phyloP scores from a whole-genome alignment of 2,888 invertebrate genomes.

The Willowsia nigromaculata region DNA sequence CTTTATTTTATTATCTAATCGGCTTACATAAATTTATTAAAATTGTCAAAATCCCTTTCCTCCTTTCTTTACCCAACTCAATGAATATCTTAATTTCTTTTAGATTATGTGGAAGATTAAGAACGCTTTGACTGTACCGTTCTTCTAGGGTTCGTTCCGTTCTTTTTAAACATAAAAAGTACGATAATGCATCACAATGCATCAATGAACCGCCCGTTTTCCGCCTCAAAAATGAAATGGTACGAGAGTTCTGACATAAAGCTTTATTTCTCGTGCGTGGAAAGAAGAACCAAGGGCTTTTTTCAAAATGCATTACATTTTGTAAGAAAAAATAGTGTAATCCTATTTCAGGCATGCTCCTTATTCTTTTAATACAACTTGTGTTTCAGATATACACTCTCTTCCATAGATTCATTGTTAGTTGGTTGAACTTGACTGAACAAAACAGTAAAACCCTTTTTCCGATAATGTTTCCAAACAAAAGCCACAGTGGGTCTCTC shows the following conservation, averaged over 20 bases:
- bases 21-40: constrained; percentile 68
- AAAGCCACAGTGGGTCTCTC: constrained; percentile 57
- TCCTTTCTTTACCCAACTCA: constrained; percentile 27
- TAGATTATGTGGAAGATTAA: constrained; percentile 49
- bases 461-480: constrained; percentile 51
- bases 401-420: background rate
- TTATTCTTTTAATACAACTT: background rate
- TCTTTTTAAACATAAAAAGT: background rate
- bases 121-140: constrained; percentile 7
- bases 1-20: constrained; percentile 58
- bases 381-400: background rate
- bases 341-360: constrained; percentile 10
- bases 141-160: background rate
- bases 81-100: constrained; percentile 68
- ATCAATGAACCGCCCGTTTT: constrained; percentile 32
- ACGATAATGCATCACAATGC: background rate
- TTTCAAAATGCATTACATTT: background rate
- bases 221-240: constrained; percentile 42
- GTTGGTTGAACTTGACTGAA: constrained; percentile 44
- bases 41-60: constrained; percentile 60
- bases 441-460: constrained; percentile 38
- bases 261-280: background rate
- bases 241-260: constrained; percentile 6
- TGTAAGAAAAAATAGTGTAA: background rate
- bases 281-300: background rate